Base-by-base conservation (phyloP, 2,888 invertebrate genomes). In the Spisula subtruncata region DNA sequence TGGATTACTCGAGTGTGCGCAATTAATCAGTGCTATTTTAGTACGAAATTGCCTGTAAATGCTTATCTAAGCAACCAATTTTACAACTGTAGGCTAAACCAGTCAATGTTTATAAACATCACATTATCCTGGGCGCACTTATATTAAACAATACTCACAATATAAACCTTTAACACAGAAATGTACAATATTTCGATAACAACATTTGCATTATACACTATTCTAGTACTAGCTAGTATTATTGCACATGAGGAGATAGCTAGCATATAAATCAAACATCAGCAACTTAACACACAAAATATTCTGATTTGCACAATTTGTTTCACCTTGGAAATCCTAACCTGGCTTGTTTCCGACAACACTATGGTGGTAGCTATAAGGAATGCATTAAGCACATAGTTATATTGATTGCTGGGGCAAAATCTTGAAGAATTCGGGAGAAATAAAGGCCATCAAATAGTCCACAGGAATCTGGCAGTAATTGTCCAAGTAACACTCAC, bases 391-490 rank as follows among this genome's bases (percentile, higher is more conserved):
- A 75, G 32, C 32, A n/a, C n/a, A 75, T 75, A 18, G 18, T 16
- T 75, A 32, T 75, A 75, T 75, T 75, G 75, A 75, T 75, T 35
- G 32, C 35, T 18, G 32, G 32, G 35, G 35, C n/a, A n/a, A n/a
- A n/a, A n/a, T n/a, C n/a, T n/a, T n/a, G 35, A 32, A 75, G 75
- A 75, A 35, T 41, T 75, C 51, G 51, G 41, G 66, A 84, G 84
- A 75, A 41, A 84, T 84, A 75, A 84, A 84, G 51, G 51, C 84
- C 84, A 84, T 84, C 84, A 84, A 84, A 84, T 84, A 84, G 75
- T 84, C 75, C 32, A 75, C 84, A 75, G 41, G 84, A 46, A n/a
- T 48, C 51, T 14, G 14, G 46, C 32, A 81, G 75, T 71, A 84
- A 84, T 84, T 75, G 75, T 51, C 71, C 10, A 32, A 41, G 41